Conservation (phyloP, 1,140 invertebrate species). For the Drosophila arizonae region DNA sequence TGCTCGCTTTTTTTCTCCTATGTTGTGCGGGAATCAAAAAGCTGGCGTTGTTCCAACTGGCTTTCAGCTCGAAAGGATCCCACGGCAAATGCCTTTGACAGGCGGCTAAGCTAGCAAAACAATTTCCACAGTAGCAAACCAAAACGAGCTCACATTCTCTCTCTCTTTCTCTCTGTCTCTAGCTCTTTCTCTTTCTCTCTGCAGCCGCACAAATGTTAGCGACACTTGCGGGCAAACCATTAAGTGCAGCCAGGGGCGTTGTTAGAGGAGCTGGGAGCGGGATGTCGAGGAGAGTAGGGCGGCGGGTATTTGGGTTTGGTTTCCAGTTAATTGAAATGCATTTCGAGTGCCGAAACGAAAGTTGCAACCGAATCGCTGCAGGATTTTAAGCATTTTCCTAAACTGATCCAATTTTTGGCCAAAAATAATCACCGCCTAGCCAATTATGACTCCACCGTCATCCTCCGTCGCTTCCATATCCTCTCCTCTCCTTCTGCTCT, state of each 20-base stretch:
- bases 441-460: slow-evolving; percentile 8
- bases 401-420: slow-evolving; percentile 42
- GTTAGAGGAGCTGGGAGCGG: background rate
- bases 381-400: slow-evolving; percentile 55
- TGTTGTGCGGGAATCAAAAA: slow-evolving; percentile 6
- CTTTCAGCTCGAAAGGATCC: slow-evolving; percentile 26
- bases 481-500: background rate
- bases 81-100: slow-evolving; percentile 67
- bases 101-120: slow-evolving; percentile 66
- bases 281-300: background rate
- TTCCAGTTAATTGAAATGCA: slow-evolving; percentile 74
- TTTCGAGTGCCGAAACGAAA: slow-evolving; percentile 51
- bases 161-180: background rate
- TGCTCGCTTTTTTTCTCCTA: slow-evolving; percentile 2
- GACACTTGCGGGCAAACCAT: slow-evolving; percentile 68
- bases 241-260: slow-evolving; percentile 32
- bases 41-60: slow-evolving; percentile 64
- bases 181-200: background rate
- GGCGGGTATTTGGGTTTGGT: slow-evolving; percentile 16
- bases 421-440: slow-evolving; percentile 21
- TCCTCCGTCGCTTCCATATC: background rate
- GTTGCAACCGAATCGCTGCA: slow-evolving; percentile 49
- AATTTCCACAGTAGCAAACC: slow-evolving; percentile 60
- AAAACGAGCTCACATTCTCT: background rate
- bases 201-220: slow-evolving; percentile 50